These are phyloP conservation scores for Drosophila mayri DNA, from an alignment of 1,140 invertebrate genomes.

Conservation along the genomic window DNA sequence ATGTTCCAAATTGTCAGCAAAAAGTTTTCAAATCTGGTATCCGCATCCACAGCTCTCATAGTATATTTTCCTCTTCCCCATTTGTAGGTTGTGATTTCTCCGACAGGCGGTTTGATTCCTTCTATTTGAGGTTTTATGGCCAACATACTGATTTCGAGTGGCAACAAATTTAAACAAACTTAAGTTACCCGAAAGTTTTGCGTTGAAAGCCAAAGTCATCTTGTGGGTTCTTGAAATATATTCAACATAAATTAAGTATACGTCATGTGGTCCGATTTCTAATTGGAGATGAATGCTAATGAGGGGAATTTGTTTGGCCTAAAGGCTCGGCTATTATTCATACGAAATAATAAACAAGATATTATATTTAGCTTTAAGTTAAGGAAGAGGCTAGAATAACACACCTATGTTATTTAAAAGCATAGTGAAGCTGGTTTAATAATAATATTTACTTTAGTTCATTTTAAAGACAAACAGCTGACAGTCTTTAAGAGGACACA, in stretches of 20 bases:
- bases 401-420: neutral
- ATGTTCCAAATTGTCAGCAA: slow-evolving; percentile 69
- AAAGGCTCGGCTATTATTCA: slow-evolving; percentile 12
- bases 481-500: neutral
- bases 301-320: neutral
- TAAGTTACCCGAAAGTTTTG: slow-evolving; percentile 24
- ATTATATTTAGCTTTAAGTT: slow-evolving; percentile 4
- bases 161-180: slow-evolving; percentile 15
- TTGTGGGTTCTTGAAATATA: slow-evolving; percentile 29
- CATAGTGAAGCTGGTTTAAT: neutral
- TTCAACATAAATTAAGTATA: slow-evolving; percentile 28
- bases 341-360: neutral
- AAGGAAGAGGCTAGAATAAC: neutral
- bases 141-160: slow-evolving; percentile 18
- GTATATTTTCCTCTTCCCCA: neutral
- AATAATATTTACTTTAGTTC: neutral
- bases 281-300: slow-evolving; percentile 49
- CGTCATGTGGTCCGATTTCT: slow-evolving; percentile 18
- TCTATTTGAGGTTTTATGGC: slow-evolving; percentile 10
- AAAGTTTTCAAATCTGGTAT: slow-evolving; percentile 58
- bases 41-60: neutral
- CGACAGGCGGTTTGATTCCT: slow-evolving; percentile 15
- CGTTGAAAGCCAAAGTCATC: slow-evolving; percentile 14
- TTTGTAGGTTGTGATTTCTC: slow-evolving; percentile 27
- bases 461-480: neutral